A percentile compares a stretch with the other conserved stretches of the same genome.
Conservation (phyloP, 1,140 invertebrate genomes). For the Anadara kagoshimensis region DNA sequence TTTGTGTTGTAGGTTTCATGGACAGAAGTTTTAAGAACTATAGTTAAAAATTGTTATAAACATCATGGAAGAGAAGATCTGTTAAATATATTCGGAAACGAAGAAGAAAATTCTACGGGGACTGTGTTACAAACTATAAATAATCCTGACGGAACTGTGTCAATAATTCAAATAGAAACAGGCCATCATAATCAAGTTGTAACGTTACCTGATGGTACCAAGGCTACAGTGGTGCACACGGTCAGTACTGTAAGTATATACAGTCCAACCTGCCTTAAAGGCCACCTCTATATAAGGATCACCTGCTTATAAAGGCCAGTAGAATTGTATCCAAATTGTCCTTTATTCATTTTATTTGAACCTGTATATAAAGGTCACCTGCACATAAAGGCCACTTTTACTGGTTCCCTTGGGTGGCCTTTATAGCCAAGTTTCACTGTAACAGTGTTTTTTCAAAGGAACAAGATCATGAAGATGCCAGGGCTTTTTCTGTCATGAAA, state of each 20-base stretch:
- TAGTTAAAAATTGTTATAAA: slow-evolving; percentile 98
- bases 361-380: too few species aligned
- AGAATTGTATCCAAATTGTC: too few species aligned
- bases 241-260: slow-evolving; percentile 75
- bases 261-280: too few species aligned
- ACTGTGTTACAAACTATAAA: slow-evolving; percentile 95
- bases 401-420: too few species aligned
- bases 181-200: slow-evolving; percentile 88
- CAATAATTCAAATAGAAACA: slow-evolving; percentile 96
- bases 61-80: slow-evolving; percentile 97
- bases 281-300: too few species aligned
- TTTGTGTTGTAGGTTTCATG: slow-evolving; percentile 88
- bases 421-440: too few species aligned
- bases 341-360: too few species aligned
- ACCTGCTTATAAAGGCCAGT: too few species aligned
- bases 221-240: slow-evolving; percentile 93
- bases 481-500: too few species aligned
- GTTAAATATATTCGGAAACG: slow-evolving; percentile 87
- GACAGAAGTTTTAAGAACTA: slow-evolving; percentile 96
- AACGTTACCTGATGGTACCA: slow-evolving; percentile 95
- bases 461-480: too few species aligned
- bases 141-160: slow-evolving; percentile 96
- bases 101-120: slow-evolving; percentile 39
- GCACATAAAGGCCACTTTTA: too few species aligned
- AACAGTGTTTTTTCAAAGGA: neutral